Evolutionary conservation across 2,888 invertebrate species (phyloP).

Genomic region (Cheilosia grossa): DNA sequence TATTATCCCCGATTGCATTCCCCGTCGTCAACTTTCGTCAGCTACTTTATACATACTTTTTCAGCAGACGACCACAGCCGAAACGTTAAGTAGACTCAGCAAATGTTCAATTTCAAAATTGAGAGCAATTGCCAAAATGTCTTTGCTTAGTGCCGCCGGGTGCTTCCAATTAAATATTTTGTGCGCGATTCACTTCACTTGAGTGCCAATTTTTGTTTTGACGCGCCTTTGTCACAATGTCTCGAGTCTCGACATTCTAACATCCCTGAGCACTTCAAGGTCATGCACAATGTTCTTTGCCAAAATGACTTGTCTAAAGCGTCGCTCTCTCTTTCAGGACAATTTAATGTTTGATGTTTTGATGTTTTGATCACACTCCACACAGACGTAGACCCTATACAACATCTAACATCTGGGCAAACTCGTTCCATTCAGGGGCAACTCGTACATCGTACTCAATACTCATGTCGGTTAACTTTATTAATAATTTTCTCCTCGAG

Average conservation of each 20-base stretch:
- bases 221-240: neutral
- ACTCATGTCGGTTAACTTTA: too few species aligned
- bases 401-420: too few species aligned
- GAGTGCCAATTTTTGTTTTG: neutral
- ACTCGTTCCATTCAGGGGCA: too few species aligned
- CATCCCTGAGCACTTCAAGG: neutral
- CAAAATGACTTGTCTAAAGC: too few species aligned
- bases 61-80: neutral
- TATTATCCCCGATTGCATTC: neutral
- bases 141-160: neutral
- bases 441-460: too few species aligned
- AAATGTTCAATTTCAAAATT: slow-evolving; percentile 7
- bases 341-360: too few species aligned
- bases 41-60: neutral
- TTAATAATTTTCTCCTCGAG: too few species aligned
- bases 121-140: slow-evolving; percentile 4
- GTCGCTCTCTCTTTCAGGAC: too few species aligned
- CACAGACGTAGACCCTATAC: too few species aligned
- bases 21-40: neutral
- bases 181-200: neutral
- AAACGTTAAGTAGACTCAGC: neutral
- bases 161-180: slow-evolving; percentile 19
- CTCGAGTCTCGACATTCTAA: neutral
- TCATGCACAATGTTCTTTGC: neutral
- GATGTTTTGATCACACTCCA: too few species aligned